phyloP scores from a whole-genome alignment of 2,888 invertebrate species.

The Drosophila cognata region DNA sequence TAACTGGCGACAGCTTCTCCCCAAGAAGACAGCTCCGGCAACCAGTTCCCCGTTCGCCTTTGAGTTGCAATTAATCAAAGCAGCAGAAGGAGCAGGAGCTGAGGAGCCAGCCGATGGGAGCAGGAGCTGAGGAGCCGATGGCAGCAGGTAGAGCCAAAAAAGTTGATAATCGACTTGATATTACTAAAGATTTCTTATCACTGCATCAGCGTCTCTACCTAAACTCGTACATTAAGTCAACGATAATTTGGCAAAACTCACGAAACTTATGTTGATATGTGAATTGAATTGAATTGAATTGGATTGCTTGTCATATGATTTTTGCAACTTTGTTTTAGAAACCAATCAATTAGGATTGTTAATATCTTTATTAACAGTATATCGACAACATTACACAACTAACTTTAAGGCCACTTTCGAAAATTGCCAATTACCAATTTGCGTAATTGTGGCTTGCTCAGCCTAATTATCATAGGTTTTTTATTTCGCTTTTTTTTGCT shows the following conservation, averaged over 20 bases:
- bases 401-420: neutral
- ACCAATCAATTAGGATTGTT: neutral
- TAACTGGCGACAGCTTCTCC: conserved; percentile 69
- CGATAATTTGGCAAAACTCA: conserved; percentile 35
- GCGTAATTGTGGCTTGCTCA: conserved; percentile 5
- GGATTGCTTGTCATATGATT: neutral
- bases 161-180: conserved; percentile 44
- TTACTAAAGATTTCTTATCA: conserved; percentile 49
- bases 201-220: conserved; percentile 19
- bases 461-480: conserved; percentile 57
- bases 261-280: conserved; percentile 19
- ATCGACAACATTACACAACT: neutral
- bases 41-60: conserved; percentile 38
- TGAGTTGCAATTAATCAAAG: conserved; percentile 70
- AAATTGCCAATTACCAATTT: conserved; percentile 2
- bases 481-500: neutral
- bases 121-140: neutral
- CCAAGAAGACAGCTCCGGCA: conserved; percentile 22
- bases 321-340: neutral
- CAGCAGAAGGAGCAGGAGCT: neutral
- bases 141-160: conserved; percentile 23
- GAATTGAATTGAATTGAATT: conserved; percentile 36
- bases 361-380: neutral
- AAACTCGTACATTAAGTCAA: conserved; percentile 36
- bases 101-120: conserved; percentile 3